These are phyloP conservation scores for Lateolabrax maculatus DNA, from an alignment of 2,797 vertebrate species.

Conservation along the genomic window DNA sequence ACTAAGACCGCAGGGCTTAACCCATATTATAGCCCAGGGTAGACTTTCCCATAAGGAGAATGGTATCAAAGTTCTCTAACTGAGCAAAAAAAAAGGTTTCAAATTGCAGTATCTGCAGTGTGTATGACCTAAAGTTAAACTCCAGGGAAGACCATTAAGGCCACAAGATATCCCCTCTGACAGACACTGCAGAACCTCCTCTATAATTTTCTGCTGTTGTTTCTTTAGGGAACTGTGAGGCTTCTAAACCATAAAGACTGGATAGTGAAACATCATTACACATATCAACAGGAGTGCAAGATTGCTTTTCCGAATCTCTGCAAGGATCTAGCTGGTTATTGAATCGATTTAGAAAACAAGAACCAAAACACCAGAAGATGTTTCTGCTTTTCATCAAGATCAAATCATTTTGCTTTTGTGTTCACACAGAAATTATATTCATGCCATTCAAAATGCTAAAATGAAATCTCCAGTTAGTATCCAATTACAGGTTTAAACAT, in stretches of 20 bases:
- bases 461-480: conserved; percentile 15
- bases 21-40: neutral
- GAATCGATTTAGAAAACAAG: conserved; percentile 21
- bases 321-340: neutral
- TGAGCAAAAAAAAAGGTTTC: neutral
- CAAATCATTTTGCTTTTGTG: neutral
- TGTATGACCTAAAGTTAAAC: neutral
- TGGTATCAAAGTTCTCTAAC: neutral
- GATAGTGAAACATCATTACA: conserved; percentile 1
- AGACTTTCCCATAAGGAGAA: neutral
- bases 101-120: neutral
- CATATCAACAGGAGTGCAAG: neutral
- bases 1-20: neutral
- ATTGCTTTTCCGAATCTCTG: neutral
- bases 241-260: neutral
- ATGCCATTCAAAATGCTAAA: conserved; percentile 19
- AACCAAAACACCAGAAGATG: conserved; percentile 2
- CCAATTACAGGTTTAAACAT: conserved; percentile 35
- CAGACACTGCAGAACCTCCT: neutral
- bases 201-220: neutral
- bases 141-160: neutral
- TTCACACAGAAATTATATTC: conserved; percentile 3
- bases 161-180: neutral
- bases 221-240: neutral
- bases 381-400: conserved; percentile 2